Base-by-base conservation (phyloP, 2,113 vertebrate species). In the Onychostoma macrolepis region DNA sequence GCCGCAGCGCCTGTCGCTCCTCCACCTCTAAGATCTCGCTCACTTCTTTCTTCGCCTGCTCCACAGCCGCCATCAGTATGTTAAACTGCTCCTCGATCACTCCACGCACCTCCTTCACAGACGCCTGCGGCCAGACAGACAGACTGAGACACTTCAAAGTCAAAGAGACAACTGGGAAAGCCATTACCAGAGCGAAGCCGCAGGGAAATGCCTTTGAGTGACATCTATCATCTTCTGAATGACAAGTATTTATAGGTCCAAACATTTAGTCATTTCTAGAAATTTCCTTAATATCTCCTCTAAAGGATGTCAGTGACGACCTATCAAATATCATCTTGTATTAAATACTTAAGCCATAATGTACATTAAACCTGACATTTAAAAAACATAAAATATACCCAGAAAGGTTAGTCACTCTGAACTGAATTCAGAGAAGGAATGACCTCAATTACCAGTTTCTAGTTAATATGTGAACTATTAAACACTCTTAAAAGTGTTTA, bases 11-110 rank as follows among this genome's bases (percentile, higher is more conserved):
- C 50, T 94, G 87, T 2, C 90, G 93, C 82, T 96, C 94, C 86
- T 97, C 96, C 0, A 84, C 93, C 90, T 97, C 96, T 90, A 96
- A 48, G 81, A 96, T 93, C 80, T 95, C 94, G 6, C 89, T 90
- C 89, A 95, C 94, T 4, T 96, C 95, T 0, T 76, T 72, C 86
- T 95, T 93, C 8, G 94, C 95, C 87, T 90, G 90, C 90, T 95
- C 94, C 90, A 96, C 87, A 0, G 92, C 93, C 0, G 87, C 92
- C 6, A 94, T 91, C 85, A 97, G 95, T 12, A 91, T 89, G 48
- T 91, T 90, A 13, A 97, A 97, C 92, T 96, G 95, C 87, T 90
- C 90, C 38, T 95, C 92, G 0, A 96, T 94, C 63, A 94, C 93
- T 0, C 6, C 88, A 3, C 93, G 96, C 0, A 96, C 95, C 58